These are phyloP conservation scores for Drosophila fungiperda DNA, from an alignment of 2,888 invertebrate genomes.

Conservation along the genomic window DNA sequence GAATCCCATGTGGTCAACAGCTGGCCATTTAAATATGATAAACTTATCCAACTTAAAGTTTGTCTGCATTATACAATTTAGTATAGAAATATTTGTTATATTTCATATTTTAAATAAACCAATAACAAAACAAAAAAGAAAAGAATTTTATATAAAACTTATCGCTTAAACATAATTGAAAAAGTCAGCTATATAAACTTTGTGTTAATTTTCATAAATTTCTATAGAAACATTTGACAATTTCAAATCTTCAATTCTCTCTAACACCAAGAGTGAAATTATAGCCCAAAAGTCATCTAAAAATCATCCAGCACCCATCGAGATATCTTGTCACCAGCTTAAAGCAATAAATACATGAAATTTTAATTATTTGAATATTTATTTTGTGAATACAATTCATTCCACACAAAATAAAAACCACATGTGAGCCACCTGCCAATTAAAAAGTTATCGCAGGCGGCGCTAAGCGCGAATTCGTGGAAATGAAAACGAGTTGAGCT, in stretches of 20 bases:
- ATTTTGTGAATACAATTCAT: conserved; percentile 16
- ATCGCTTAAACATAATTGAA: too few species aligned
- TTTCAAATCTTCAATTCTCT: background rate
- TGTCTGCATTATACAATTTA: background rate
- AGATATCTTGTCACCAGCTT: background rate
- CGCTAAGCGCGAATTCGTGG: conserved; percentile 53
- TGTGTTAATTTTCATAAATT: background rate
- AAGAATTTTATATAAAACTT: background rate
- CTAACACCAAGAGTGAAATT: background rate
- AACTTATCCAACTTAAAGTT: background rate
- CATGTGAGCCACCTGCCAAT: conserved; percentile 60
- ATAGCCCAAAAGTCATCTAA: background rate
- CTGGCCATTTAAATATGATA: conserved; percentile 2
- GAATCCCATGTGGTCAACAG: conserved; percentile 1
- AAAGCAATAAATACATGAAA: background rate
- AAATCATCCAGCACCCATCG: background rate
- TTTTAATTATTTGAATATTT: conserved; percentile 33
- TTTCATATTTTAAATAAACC: background rate
- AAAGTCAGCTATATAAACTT: background rate
- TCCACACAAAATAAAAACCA: background rate
- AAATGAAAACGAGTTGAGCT: conserved; percentile 65
- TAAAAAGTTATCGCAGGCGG: conserved; percentile 65
- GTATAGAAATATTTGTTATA: background rate
- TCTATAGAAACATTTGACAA: background rate
- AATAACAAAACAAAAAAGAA: background rate